Evolutionary conservation across 2,888 invertebrate species (phyloP).

Genomic region (Lycocerus yunnanus): DNA sequence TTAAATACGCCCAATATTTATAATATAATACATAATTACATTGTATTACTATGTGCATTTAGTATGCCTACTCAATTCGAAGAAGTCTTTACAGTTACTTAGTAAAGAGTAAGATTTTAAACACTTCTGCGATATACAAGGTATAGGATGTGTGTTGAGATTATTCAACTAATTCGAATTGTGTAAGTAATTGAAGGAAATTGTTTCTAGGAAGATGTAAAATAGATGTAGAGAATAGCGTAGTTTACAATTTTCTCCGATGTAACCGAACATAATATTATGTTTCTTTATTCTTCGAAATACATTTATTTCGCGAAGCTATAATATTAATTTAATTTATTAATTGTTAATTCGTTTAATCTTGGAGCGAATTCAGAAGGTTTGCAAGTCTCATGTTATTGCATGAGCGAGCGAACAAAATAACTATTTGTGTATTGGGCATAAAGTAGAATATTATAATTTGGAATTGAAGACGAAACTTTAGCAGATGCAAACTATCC

Average conservation of each 20-base stretch:
- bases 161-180: constrained; percentile 19
- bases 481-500: too few species aligned
- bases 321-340: neutral
- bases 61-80: neutral
- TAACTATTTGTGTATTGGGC: too few species aligned
- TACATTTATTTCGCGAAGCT: neutral
- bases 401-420: too few species aligned
- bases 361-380: too few species aligned
- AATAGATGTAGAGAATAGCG: constrained; percentile 11
- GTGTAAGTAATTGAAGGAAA: constrained; percentile 25
- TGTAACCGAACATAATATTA: neutral
- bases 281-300: neutral
- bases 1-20: neutral
- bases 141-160: neutral
- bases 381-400: too few species aligned
- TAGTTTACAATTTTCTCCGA: neutral
- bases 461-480: too few species aligned
- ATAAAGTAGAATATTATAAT: too few species aligned
- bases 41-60: neutral
- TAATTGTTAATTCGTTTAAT: neutral
- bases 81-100: neutral
- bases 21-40: neutral
- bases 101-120: neutral
- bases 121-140: neutral
- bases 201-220: constrained; percentile 19